Evolutionary conservation across 2,113 vertebrate species (phyloP), one percentile per base, ranked within the genome.

Genomic region (Ursus arctos): DNA sequence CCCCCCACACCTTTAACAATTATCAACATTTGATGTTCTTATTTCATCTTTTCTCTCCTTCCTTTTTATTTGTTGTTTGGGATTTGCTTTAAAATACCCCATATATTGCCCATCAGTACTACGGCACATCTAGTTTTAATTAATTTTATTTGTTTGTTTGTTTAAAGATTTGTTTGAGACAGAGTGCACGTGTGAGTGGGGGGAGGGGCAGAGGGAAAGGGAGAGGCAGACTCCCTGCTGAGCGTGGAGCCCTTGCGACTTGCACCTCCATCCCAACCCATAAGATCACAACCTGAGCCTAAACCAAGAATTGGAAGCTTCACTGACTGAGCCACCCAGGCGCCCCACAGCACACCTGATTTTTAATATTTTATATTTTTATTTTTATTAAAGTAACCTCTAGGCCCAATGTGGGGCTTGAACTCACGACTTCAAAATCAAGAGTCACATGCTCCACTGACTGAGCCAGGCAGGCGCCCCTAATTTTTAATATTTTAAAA

Each of bases 401-500:
- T 49, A 76, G 40, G 43, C 26, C 72, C 26, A 28, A 2, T 47
- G 72, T 76, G 72, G 72, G 40, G 24, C 24, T 47, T 76, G 40
- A 76, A 47, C 43, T 76, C 74, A 31, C 1, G 7, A 76, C 43
- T 1, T 28, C 7, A 4, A 76, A 26, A 47, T 76, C 43, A 31
- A 49, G 74, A 76, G 43, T 76, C 74, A 76, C 26, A 28, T 31
- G 43, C 14, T 76, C 74, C 43, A 76, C 43, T 9, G 43, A 76
- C 26, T 47, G 43, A 49, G 43, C 40, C 26, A 28, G 74, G 40
- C 74, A 14, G 43, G 31, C 18, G 16, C 14, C 51, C 36, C 43
- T 76, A 51, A 15, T 88, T 92, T 94, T 94, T 72, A 85, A 85
- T 93, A 89, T 89, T 93, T 95, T 79, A 51, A 92, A 65, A 28